Evolutionary conservation across 2,888 invertebrate species (phyloP).

Genomic region (Nowickia ferox): DNA sequence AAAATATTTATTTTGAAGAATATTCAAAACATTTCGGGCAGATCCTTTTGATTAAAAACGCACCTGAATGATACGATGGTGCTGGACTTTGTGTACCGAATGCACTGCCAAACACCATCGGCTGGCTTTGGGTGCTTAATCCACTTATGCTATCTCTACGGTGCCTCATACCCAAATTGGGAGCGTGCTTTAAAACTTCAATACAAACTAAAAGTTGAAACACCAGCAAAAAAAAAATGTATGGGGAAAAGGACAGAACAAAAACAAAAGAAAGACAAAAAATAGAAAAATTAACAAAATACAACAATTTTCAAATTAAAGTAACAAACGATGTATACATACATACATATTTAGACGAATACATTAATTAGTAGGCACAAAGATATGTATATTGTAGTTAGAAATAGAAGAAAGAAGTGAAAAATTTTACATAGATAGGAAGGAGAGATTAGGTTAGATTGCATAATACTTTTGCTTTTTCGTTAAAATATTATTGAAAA

Average conservation of each 20-base stretch:
- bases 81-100: slow-evolving; percentile 83
- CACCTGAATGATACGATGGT: slow-evolving; percentile 84
- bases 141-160: slow-evolving; percentile 84
- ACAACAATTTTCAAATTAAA: slow-evolving; percentile 52
- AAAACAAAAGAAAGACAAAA: slow-evolving; percentile 72
- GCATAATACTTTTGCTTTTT: background rate
- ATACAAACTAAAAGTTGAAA: slow-evolving; percentile 84
- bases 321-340: slow-evolving; percentile 35
- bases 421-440: slow-evolving; percentile 41
- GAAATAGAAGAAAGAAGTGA: background rate
- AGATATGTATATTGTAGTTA: slow-evolving; percentile 44
- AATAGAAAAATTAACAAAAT: slow-evolving; percentile 61
- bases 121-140: slow-evolving; percentile 84
- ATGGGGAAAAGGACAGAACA: slow-evolving; percentile 72
- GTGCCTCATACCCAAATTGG: slow-evolving; percentile 84
- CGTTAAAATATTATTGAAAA: background rate
- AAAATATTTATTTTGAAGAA: background rate
- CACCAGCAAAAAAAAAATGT: slow-evolving; percentile 71
- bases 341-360: slow-evolving; percentile 30
- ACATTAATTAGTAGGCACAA: slow-evolving; percentile 22
- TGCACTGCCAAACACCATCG: slow-evolving; percentile 82
- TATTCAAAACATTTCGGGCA: background rate
- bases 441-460: slow-evolving; percentile 16
- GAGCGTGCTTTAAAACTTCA: slow-evolving; percentile 85
- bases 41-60: slow-evolving; percentile 53